Base-by-base conservation (phyloP, 2,888 invertebrate species). In the Beris morrisii region DNA sequence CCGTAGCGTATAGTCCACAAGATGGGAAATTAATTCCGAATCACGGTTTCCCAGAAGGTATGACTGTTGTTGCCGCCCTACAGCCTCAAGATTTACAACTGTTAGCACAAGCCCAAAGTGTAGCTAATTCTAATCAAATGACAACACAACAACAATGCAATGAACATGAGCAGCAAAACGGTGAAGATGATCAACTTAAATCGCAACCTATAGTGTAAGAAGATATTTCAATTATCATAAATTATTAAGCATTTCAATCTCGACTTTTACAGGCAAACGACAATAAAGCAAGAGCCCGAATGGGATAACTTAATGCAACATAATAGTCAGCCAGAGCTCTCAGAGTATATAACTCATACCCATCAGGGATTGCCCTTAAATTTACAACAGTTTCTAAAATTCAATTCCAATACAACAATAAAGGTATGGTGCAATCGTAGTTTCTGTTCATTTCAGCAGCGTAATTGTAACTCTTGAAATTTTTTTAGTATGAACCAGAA, bases 61-160 rank as follows among this genome's bases (percentile, higher is more conserved):
- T 90, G 72, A 89, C 89, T 59, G 85, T 90, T 31, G 83, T 90
- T 28, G 85, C 89, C 0, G 85, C 88, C 9, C 77, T 90, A 65
- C 83, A 83, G 74, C 89, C 90, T 0, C 89, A 88, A 72, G 89
- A 90, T 72, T 84, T 90, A 76, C 89, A 89, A 73, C 75, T 89
- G 28, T 80, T 87, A 78, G 80, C 81, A 48, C 73, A 77, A 52
- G 73, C 73, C 7, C 61, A 61, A 61, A 61, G 43, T 61, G 61
- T 52, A 5, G 52, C 44, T n/a, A 61, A 61, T 38, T 50, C 65
- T 46, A 28, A 57, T 55, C 67, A 67, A 13, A 31, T 59, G 30
- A 32, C 52, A 28, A n/a, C 22, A 12, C 61, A 61, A 11, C 61
- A 61, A 9, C 61, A 61, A 15, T 50, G 38, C 43, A 61, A 38